These are phyloP conservation scores for Canis aureus DNA, from an alignment of 2,113 vertebrate genomes.

Conservation along the genomic window DNA sequence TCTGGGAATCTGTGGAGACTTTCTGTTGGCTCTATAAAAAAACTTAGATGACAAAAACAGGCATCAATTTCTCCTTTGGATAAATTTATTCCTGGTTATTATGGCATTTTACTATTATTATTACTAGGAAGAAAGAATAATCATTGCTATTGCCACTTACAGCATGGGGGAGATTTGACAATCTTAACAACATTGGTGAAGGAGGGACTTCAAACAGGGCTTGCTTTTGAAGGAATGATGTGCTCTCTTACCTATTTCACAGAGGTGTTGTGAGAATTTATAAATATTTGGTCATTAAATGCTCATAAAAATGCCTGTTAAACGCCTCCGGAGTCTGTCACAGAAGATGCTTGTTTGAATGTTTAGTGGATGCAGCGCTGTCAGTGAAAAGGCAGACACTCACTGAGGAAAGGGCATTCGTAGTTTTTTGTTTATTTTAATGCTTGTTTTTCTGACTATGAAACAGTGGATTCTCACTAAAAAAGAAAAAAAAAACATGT, in stretches of 20 bases:
- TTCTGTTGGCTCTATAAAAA: not conserved
- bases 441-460: not conserved
- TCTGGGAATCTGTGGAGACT: not conserved
- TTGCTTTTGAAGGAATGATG: not conserved
- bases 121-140: not conserved
- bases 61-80: not conserved
- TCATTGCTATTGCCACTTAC: not conserved
- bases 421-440: not conserved
- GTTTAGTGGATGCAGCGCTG: not conserved
- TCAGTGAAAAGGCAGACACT: not conserved
- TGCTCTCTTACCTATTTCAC: not conserved
- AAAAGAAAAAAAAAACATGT: not conserved
- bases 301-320: slow-evolving; percentile 39
- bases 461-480: not conserved
- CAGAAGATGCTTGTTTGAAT: not conserved
- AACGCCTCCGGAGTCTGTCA: not conserved
- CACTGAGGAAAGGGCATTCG: not conserved
- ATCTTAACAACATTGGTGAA: not conserved
- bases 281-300: slow-evolving; percentile 65
- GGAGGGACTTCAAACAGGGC: not conserved
- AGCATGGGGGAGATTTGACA: not conserved
- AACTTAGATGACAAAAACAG: not conserved
- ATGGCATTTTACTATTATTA: not conserved
- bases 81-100: not conserved
- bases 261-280: slow-evolving; percentile 27